These are phyloP conservation scores for Tetragonula clypearis DNA, from an alignment of 1,140 invertebrate genomes.

Conservation along the genomic window DNA sequence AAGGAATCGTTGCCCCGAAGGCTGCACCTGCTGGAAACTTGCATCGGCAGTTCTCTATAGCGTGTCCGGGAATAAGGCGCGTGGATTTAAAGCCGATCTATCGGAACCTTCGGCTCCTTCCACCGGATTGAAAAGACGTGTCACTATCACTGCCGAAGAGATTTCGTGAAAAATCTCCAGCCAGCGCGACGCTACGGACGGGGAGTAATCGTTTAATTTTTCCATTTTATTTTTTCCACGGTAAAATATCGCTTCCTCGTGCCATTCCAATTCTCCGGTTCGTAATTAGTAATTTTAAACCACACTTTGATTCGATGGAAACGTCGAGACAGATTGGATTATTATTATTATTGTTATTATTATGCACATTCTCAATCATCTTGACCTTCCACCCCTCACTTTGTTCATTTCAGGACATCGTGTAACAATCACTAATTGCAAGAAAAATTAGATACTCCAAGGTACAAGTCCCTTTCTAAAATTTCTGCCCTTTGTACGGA, in stretches of 20 bases:
- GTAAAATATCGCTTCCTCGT: not conserved
- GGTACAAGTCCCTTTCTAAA: no score
- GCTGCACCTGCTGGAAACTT: conserved; percentile 12
- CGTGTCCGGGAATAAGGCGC: conserved; percentile 12
- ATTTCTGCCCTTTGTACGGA: no score
- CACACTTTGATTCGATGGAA: not conserved
- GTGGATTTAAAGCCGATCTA: conserved; percentile 41
- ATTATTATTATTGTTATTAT: conserved; percentile 61
- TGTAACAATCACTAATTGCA: no score
- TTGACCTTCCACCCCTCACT: no score
- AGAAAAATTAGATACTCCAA: no score
- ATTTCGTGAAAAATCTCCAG: not conserved
- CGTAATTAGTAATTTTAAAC: not conserved
- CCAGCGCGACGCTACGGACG: not conserved
- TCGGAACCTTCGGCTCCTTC: not conserved
- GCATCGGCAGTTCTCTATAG: conserved; percentile 11
- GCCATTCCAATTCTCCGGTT: not conserved
- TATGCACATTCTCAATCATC: conserved; percentile 62
- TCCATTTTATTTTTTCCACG: not conserved
- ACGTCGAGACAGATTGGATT: not conserved
- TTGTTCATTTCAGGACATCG: no score
- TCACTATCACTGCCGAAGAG: not conserved
- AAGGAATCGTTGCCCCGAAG: conserved; percentile 34
- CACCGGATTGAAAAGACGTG: conserved; percentile 11
- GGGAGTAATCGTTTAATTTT: not conserved